Evolutionary conservation across 2,113 vertebrate species (phyloP).

Genomic region (Rhombomys opimus): DNA sequence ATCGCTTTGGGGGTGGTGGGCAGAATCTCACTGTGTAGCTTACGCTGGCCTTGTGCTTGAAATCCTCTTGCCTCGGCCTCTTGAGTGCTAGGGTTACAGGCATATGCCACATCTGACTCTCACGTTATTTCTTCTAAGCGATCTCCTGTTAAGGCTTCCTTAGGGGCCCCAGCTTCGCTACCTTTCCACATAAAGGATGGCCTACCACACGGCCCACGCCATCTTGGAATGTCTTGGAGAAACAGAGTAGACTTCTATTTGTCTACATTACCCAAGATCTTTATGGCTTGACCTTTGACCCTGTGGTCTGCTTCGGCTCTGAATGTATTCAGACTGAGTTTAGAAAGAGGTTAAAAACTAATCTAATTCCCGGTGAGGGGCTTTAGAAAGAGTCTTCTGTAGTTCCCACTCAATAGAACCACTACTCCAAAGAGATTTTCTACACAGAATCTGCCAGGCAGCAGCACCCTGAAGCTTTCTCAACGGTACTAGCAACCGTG

Average conservation of each 20-base stretch:
- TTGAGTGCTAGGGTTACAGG: not conserved
- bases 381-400: not conserved
- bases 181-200: not conserved
- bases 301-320: not conserved
- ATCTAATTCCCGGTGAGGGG: not conserved
- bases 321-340: constrained; percentile 27
- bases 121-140: not conserved
- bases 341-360: not conserved
- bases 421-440: not conserved
- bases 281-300: constrained; percentile 3
- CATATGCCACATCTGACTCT: not conserved
- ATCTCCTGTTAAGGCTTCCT: not conserved
- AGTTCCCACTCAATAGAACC: not conserved
- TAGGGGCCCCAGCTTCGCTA: not conserved
- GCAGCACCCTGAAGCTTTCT: not conserved
- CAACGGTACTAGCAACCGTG: not conserved
- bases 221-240: not conserved
- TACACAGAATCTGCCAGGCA: not conserved
- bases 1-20: not conserved
- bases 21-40: not conserved
- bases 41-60: not conserved
- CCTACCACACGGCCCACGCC: not conserved
- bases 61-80: not conserved
- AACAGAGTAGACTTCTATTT: not conserved
- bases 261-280: not conserved